These are phyloP conservation scores for Linnaemya vulpina DNA, from an alignment of 2,888 invertebrate genomes.

Conservation along the genomic window DNA sequence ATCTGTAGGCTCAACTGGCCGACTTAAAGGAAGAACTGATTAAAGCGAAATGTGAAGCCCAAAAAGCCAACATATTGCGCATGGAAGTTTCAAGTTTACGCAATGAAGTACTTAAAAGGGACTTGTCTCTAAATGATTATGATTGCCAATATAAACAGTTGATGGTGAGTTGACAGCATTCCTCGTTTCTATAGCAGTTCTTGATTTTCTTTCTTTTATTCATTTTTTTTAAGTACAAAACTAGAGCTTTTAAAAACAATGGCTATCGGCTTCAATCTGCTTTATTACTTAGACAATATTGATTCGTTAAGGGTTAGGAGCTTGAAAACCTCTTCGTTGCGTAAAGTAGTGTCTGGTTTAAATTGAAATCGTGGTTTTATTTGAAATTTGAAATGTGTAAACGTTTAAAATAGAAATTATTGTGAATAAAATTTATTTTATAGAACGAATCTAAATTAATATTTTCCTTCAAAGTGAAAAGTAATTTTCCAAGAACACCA, in stretches of 20 bases:
- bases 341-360: neutral
- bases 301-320: constrained; percentile 31
- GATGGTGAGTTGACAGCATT: constrained; percentile 74
- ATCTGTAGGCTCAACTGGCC: constrained; percentile 70
- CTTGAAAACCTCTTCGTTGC: constrained; percentile 2
- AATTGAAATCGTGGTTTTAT: neutral
- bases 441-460: neutral
- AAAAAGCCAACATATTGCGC: constrained; percentile 74
- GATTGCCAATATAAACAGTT: constrained; percentile 77
- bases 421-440: constrained; percentile 43
- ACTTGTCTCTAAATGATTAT: constrained; percentile 76
- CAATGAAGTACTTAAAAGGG: constrained; percentile 76
- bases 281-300: constrained; percentile 52
- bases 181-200: neutral
- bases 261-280: constrained; percentile 73
- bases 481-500: too few species aligned
- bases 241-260: constrained; percentile 69
- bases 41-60: constrained; percentile 72
- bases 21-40: constrained; percentile 75
- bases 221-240: constrained; percentile 72
- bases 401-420: constrained; percentile 27
- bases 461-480: neutral
- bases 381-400: constrained; percentile 19
- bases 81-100: constrained; percentile 76
- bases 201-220: constrained; percentile 24